Evolutionary conservation across 2,113 vertebrate genomes (phyloP), one percentile per base, ranked within the genome.

Genomic region (Pygoscelis adeliae): DNA sequence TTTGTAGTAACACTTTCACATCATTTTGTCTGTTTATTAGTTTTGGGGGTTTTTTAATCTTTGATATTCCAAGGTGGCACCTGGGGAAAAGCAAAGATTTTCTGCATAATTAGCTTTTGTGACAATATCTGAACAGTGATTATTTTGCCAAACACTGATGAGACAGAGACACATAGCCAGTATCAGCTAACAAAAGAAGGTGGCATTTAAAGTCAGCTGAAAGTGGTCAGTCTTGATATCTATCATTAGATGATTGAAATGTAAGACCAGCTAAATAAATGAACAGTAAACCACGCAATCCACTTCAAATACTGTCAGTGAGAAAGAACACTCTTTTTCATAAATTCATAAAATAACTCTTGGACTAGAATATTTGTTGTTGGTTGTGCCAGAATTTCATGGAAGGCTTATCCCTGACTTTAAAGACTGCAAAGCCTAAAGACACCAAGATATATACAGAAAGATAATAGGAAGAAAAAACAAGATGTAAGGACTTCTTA

Each of bases 71-170:
- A 78, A 74, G 25, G 40, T 89, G 58, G 17, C 10, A 87, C 78
- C 56, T 63, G 29, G 63, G 59, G 53, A 83, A 92, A 40, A 32
- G 16, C 36, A 83, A 86, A 92, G 17, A 61, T 81, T 85, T 83
- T 82, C 74, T 85, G 32, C 65, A 66, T 95, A 93, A 92, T 96
- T 97, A 89, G 30, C 63, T 89, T 63, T 83, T 89, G 46, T 89
- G 38, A 88, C 67, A 92, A 52, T 16, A 21, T 83, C 71, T 90
- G 91, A 93, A 83, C 5, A 9, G 58, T 70, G 84, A 92, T 21
- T 90, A 89, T 89, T 96, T 94, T 94, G 32, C 79, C 87, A 76
- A 91, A 83, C 50, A 49, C 25, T n/a, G 50, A 10, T 88, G 65
- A 89, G 78, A 82, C 44, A 69, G 40, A 87, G 40, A 78, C 40